Base-by-base conservation (phyloP, 2,797 vertebrate species). In the Silurus aristotelis region DNA sequence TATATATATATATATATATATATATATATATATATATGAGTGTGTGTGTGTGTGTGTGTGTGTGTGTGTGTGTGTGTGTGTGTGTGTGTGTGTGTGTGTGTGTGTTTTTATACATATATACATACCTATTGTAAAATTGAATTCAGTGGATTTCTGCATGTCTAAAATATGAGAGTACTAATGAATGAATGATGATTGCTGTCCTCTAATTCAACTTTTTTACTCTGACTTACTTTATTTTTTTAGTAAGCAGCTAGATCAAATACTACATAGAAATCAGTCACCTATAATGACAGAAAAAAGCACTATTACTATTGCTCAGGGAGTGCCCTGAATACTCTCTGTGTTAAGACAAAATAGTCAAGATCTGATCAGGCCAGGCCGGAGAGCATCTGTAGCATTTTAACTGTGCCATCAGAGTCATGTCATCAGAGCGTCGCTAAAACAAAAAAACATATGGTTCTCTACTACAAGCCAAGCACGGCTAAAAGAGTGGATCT, bases 371-470 rank as follows among this genome's bases (percentile, higher is more conserved):
- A 20, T 17, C 55, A 80, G 55, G 55, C 43, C 19, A 38, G 61
- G 55, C 43, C 19, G 25, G 58, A 77, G 58, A 79, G 60, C 60
- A 75, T 72, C n/a, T 55, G 64, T 61, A 60, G 60, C 19, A 77
- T n/a, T 64, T 4, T n/a, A 61, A 25, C 84, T 12, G 38, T 55
- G 52, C 67, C 73, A 84, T 38, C 38, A 4, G 38, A 38, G 38
- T 38, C 38, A 56, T 80, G 52, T 76, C 22, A 75, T 31, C 46
- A 78, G 71, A 80, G 81, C 20, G 0, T 71, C 19, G 20, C 67
- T 55, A 70, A 48, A 84, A 80, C 8, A 5, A 6, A 83, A 83
- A 82, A 58, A 67, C 85, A 80, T 73, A 78, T 85, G 70, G 27
- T 73, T 85, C 56, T 43, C 27, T 10, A 5, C 5, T 58, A 80